Base-by-base conservation (phyloP, 2,113 vertebrate species). In the Hystrix cristata region DNA sequence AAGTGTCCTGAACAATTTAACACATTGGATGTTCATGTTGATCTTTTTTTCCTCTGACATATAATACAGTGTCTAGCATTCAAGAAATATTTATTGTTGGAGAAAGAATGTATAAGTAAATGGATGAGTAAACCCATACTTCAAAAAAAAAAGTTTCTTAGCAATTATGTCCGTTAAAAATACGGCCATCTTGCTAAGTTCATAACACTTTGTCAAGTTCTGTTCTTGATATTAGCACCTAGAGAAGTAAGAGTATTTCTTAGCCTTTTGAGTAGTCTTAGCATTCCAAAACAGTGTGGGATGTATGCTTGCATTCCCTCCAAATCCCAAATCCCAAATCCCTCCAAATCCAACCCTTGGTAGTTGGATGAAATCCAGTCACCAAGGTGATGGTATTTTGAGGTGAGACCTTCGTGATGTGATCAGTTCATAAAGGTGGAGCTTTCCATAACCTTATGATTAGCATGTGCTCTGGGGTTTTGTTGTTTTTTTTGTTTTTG, bases 61-160 rank as follows among this genome's bases (percentile, higher is more conserved):
- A 80, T 87, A 91, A 80, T 34, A 31, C 6, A 31, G n/a, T 81
- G 7, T 46, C 12, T 96, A 29, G 19, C 6, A 93, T 74, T 95
- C 21, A 95, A 95, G 19, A 93, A 93, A 79, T 83, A 65, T 46
- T 13, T 59, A 6, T n/a, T 38, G 1, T 16, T 55, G 57, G 16
- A 69, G 46, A 82, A 67, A 74, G 14, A 82, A 60, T 69, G 21
- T 23, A 62, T 43, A 85, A 5, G 27, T 13, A 89, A 81, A 31
- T 29, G 11, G 83, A 85, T 74, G 91, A 78, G 83, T 91, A 3
- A 88, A 69, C 59, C 1, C 4, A 82, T 71, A 31, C n/a, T 64
- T 81, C 81, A 43, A 53, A 8, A 82, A 94, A 83, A 82, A 94
- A 83, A 46, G 53, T 74, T 59, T 84, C 19, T 78, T 89, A 71